Evolutionary conservation across 2,113 vertebrate species (phyloP), one percentile per base, ranked within the genome.

Genomic region (Apus apus): DNA sequence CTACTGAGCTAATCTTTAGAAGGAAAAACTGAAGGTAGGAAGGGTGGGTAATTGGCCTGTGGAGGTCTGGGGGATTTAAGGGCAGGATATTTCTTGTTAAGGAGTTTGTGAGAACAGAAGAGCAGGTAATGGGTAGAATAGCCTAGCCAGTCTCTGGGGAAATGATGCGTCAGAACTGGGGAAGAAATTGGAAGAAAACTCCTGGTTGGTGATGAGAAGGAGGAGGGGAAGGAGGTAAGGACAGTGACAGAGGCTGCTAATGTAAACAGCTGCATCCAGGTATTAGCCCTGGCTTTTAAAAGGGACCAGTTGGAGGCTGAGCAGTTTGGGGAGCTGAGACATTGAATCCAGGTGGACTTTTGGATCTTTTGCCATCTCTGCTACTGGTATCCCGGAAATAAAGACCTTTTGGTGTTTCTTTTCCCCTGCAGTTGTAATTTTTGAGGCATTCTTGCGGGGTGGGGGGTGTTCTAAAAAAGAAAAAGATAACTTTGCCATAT

Each of bases 231-330:
- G 11, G 53, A 64, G 20, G 57, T 36, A 21, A 70, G n/a, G 38
- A 8, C 18, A 21, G 7, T 1, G 27, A 16, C 26, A 1, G 11
- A 38, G 56, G 10, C 3, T 71, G 21, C 36, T 50, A 3, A 2
- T 51, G 20, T 3, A 19, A 80, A 38, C 20, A 73, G 19, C 9
- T 54, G 22, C n/a, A 48, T 70, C 13, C 29, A 81, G 43, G 61
- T 43, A 43, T 54, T 30, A 17, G 2, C 26, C 82, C 21, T 67
- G 19, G 17, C 16, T 92, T 60, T 67, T 32, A 1, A 51, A 83
- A 75, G 38, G 25, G 18, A 18, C 9, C 13, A 27, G 8, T 3
- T 60, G 27, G 74, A 72, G 61, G 3, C 15, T n/a, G 36, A 57
- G 18, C 6, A 26, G 13, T 20, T 76, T 73, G 50, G 38, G 22